Evolutionary conservation across 1,140 invertebrate genomes (phyloP), one percentile per base, ranked within the genome.

Genomic region (Propsilocerus akamusi): DNA sequence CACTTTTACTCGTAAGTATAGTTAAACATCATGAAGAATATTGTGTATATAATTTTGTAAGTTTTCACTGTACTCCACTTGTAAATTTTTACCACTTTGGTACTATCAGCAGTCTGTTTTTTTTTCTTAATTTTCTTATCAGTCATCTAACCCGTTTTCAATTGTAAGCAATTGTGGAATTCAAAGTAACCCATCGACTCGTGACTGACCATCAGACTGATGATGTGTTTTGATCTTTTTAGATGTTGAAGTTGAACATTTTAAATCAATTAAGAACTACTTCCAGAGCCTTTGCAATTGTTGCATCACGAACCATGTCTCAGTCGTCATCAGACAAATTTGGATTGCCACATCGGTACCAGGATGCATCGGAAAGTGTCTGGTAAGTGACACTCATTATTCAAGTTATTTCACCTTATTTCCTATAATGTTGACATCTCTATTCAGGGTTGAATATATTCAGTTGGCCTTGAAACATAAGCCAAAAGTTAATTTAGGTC

Each of bases 401-500:
- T 3, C 10, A 30, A 30, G 10, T 30, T n/a, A 41, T 20, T 14
- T 17, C 14, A 11, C 11, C 4, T 53, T 30, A 17, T 34, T 51
- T 37, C 22, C 28, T 51, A 14, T 49, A 26, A 46, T 52, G 26
- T 34, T 48, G 41, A 30, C 11, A 51, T 25, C 17, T 48, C 26
- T 50, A 41, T 24, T 54, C 57, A 96, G 93, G 95, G 88, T 94
- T 23, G 94, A 98, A 68, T 97, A 97, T 64, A 90, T 87, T 52
- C 77, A 84, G 52, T 64, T 99, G 37, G 88, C 88, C 22, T 61
- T 77, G 41, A 78, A 97, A 56, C 76, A 90, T 58, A 91, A 97
- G 58, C 90, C 94, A 1, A n/a, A n/a, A n/a, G 63, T 95, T 10
- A 98, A 98, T 69, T 73, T 99, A 26, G 96, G 96, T 0, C 94